Conservation (phyloP, 1,140 invertebrate genomes). For the Platyura marginata region DNA sequence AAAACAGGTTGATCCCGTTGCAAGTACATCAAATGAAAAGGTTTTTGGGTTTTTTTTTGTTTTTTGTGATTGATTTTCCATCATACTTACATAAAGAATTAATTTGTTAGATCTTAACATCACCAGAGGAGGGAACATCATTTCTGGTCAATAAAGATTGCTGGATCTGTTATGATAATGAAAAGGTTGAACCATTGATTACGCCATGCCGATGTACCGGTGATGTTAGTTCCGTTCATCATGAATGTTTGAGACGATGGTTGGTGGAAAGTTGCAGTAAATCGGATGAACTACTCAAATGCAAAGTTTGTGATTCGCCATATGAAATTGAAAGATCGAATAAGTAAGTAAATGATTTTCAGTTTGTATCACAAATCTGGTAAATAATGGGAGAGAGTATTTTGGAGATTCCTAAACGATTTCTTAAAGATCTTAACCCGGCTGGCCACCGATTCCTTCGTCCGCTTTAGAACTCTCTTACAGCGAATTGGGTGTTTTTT, state of each 20-base stretch:
- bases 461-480: too few relatives aligned
- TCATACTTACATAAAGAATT: not conserved
- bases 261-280: constrained; percentile 47
- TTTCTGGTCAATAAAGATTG: constrained; percentile 46
- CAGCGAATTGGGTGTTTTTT: too few relatives aligned
- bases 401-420: too few relatives aligned
- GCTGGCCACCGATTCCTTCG: too few relatives aligned
- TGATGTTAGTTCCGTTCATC: constrained; percentile 77
- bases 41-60: constrained; percentile 9
- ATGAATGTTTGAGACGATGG: constrained; percentile 81
- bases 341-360: constrained; percentile 20
- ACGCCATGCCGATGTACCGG: constrained; percentile 80
- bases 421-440: too few relatives aligned
- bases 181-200: constrained; percentile 64
- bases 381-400: too few relatives aligned
- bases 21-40: constrained; percentile 18
- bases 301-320: constrained; percentile 61
- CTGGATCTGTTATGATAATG: constrained; percentile 85
- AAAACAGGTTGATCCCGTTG: constrained; percentile 27
- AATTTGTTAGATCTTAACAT: constrained; percentile 1
- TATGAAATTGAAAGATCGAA: constrained; percentile 54
- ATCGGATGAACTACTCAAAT: constrained; percentile 38
- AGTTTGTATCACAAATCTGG: not conserved
- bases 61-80: not conserved
- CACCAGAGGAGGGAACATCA: constrained; percentile 25